Evolutionary conservation across 2,113 vertebrate species (phyloP), one percentile per base, ranked within the genome.

Genomic region (Mobula hypostoma): DNA sequence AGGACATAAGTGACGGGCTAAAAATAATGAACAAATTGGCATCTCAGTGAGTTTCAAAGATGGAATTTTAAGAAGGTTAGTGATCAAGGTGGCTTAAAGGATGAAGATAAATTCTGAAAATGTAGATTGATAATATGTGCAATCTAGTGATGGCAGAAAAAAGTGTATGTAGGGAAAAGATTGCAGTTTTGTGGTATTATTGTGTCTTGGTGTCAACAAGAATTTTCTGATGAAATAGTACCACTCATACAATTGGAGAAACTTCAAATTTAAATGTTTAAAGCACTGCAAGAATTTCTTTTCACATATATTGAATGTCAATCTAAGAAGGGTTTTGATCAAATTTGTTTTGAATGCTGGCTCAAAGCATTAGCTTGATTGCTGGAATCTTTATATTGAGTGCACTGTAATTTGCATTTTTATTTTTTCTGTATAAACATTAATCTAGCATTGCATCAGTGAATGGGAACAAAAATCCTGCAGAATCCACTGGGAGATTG

Each of bases 391-490:
- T 90, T 61, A 32, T 66, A 61, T 90, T 90, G 85, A 90, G 85
- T 36, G 12, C 61, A 66, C 85, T 90, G 61, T 32, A 66, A 19
- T 90, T 90, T 90, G n/a, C 85, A 90, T 68, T 90, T 85, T 88
- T 63, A 88, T 66, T 88, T 90, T 66, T 90, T 90, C 85, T 90
- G 85, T 66, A 90, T 90, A 90, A 68, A 90, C 29, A n/a, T 90
- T 32, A 90, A 68, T 90, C 61, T 66, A 66, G 14, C 29, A 7
- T 19, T 17, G n/a, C 85, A 32, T 90, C 15, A 68, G 61, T 90
- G 85, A 32, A 58, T 7, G 36, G 61, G n/a, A 90, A 32, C 61
- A 90, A 21, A 90, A 32, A 32, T 66, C 27, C 85, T 66, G 85
- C 61, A 32, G 15, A 32, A 68, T 90, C 12, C 85, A 32, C 29